Evolutionary conservation across 64 coral and sea anemone species (phyloP), one percentile per base, ranked within the genome.

Genomic region (Montipora sp.): DNA sequence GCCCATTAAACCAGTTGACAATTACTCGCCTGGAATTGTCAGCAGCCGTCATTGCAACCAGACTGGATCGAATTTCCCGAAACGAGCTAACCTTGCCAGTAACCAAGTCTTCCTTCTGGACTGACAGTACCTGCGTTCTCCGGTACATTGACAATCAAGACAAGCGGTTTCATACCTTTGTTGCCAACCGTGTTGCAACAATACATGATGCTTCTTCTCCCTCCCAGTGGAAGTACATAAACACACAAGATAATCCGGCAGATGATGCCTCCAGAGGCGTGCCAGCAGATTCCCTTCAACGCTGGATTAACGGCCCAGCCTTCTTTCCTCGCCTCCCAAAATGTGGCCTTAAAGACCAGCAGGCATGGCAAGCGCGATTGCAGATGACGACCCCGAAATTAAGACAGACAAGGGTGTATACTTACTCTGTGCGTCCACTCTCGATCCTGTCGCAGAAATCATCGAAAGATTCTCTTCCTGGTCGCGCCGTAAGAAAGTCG

Each of bases 291-390:
- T 24, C 23, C 4, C 19, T 93, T 8, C 55, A 88, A 18, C 84
- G 92, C 16, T 93, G 92, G 92, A 48, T 93, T 57, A 74, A 93
- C 47, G 92, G 85, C 49, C 92, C 92, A 75, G 59, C 67, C 6
- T 93, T 93, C 23, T 93, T 11, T 51, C 48, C 5, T 60, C 73
- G 48, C 51, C 89, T 69, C 24, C 1, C 5, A 59, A 80, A 27
- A 71, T 1, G 11, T 90, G 89, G 89, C 89, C 77, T 67, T 23
- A 70, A 9, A 24, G 24, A 24, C 24, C 24, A 24, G 24, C 24
- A 24, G 24, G 24, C 24, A 24, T 24, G 24, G 24, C 24, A 24
- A 24, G 24, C 24, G 24, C 24, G 24, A 24, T 24, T 24, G 24
- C 24, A 24, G 24, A 24, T 24, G 24, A 24, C 24, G 24, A 24